Base-by-base conservation (phyloP, 2,113 vertebrate species). In the Ascaphus truei region DNA sequence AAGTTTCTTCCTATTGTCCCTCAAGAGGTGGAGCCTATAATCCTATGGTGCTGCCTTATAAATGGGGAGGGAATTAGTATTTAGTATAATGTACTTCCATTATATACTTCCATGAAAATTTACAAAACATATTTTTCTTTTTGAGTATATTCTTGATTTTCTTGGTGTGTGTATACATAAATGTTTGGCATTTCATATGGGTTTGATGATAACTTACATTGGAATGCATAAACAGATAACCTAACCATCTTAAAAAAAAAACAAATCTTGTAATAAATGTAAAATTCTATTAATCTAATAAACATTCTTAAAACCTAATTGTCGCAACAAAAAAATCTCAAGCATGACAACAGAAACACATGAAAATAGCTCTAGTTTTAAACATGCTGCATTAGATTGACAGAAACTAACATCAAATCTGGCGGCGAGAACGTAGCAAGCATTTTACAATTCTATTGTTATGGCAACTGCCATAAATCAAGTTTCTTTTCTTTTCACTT, bases 271-370 rank as follows among this genome's bases (percentile, higher is more conserved):
- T 26, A 25, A 37, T 36, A 64, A 51, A 47, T 41, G 66, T 69
- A 45, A 60, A 69, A 69, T 69, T 60, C 55, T 60, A 60, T 69
- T 69, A 60, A 39, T 69, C 66, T 50, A 51, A 69, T 69, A 58
- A 69, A 41, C 53, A 68, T 50, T 58, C 65, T 27, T 48, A 57
- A 47, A 68, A 69, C 66, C 55, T 56, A 69, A 60, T 69, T 60
- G 56, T 51, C 10, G 43, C 66, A 50, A 69, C 55, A 60, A 69
- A 69, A n/a, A 69, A 36, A 59, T 60, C 66, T 60, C 43, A 60
- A 50, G 33, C 22, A 69, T 69, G 66, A 69, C 55, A 69, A 69
- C 43, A 69, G 56, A 69, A 69, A 69, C 66, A 69, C 59, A 69
- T 69, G 56, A 69, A 69, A 69, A 59, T 51, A 51, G 53, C 66